Percentiles rank a stretch among this genome's conserved stretches.
These are phyloP conservation scores for Laterallus jamaicensis DNA, from an alignment of 2,113 vertebrate genomes.

Conservation along the genomic window DNA sequence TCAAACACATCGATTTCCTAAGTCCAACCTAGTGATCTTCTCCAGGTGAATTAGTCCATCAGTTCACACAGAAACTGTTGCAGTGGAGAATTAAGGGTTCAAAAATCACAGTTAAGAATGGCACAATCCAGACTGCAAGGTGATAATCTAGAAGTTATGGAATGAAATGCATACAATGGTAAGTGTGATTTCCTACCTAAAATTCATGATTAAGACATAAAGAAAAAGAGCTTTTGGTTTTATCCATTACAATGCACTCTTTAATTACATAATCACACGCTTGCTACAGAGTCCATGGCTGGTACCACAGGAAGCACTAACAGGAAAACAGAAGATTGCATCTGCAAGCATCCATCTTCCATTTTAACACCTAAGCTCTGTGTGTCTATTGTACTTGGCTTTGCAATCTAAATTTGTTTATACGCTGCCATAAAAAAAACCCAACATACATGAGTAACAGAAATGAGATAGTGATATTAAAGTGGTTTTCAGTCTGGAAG, in stretches of 20 bases:
- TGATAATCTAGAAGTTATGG: background rate
- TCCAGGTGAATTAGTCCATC: background rate
- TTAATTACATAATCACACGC: background rate
- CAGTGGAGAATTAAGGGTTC: background rate
- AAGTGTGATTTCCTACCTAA: background rate
- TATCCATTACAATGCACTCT: background rate
- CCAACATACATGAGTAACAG: background rate
- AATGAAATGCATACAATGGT: background rate
- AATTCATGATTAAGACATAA: background rate
- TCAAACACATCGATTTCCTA: background rate
- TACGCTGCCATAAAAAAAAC: background rate
- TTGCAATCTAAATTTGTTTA: background rate
- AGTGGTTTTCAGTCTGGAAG: background rate
- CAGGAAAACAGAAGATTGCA: background rate
- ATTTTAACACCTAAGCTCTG: background rate
- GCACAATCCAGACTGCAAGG: background rate
- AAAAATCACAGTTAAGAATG: background rate
- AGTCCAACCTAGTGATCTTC: background rate
- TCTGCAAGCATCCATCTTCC: background rate
- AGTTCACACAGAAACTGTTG: background rate
- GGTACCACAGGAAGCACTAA: background rate
- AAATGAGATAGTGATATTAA: background rate
- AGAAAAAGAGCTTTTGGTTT: background rate
- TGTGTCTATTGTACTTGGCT: background rate
- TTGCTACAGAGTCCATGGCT: background rate